These are phyloP conservation scores for Syngnathus typhle DNA, from an alignment of 2,113 vertebrate species.

Conservation along the genomic window DNA sequence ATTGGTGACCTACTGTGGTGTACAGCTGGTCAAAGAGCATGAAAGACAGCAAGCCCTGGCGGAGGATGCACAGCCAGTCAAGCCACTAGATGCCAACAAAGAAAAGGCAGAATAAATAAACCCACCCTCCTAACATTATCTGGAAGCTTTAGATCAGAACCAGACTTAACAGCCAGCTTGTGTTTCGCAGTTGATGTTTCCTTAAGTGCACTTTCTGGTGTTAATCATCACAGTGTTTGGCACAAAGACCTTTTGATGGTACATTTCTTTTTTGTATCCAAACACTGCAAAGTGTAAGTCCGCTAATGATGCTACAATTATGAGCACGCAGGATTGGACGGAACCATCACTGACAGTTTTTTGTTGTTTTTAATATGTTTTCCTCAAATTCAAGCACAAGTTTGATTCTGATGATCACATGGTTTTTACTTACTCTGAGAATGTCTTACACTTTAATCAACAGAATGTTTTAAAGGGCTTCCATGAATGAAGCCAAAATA, in stretches of 20 bases:
- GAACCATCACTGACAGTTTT: neutral
- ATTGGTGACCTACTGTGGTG: conserved; percentile 92
- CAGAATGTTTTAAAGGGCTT: conserved; percentile 34
- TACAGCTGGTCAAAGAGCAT: conserved; percentile 92
- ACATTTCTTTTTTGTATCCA: too few species aligned
- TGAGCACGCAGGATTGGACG: neutral
- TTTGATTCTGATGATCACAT: neutral
- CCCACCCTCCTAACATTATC: conserved; percentile 13
- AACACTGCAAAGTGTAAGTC: neutral
- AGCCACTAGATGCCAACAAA: conserved; percentile 62
- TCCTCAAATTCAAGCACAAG: neutral
- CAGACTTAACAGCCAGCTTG: conserved; percentile 38
- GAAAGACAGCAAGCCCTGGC: conserved; percentile 77
- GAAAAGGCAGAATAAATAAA: conserved; percentile 75
- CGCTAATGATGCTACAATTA: neutral
- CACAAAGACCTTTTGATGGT: conserved; percentile 34
- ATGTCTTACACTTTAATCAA: conserved; percentile 13
- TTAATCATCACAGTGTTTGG: conserved; percentile 50
- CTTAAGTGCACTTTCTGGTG: conserved; percentile 72
- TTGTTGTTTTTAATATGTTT: neutral
- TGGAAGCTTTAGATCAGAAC: conserved; percentile 25
- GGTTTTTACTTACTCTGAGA: neutral
- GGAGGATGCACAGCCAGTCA: conserved; percentile 64
- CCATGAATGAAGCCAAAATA: conserved; percentile 36
- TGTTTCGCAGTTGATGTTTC: conserved; percentile 44